These are phyloP conservation scores for Pristionchus pacificus DNA, from an alignment of 1,140 invertebrate species.

Conservation along the genomic window DNA sequence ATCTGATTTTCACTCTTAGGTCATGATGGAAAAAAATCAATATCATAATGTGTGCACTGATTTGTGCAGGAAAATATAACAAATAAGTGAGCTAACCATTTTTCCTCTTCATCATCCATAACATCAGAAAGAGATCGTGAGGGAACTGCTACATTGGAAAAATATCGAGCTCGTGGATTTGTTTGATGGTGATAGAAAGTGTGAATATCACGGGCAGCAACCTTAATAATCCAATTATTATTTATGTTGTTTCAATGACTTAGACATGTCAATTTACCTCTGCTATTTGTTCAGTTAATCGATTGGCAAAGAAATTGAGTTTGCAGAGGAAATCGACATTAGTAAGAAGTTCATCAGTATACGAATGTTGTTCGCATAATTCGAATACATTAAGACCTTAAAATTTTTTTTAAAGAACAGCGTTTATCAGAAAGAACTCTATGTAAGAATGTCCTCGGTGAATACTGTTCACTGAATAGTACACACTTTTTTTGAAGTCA, in stretches of 20 bases:
- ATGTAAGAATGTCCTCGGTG: too few relatives aligned
- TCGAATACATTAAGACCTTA: slow-evolving; percentile 29
- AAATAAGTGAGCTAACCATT: slow-evolving; percentile 5
- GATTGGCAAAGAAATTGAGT: slow-evolving; percentile 33
- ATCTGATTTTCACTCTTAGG: too few relatives aligned
- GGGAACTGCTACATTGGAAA: too few relatives aligned
- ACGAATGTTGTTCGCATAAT: slow-evolving; percentile 36
- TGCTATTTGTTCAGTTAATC: slow-evolving; percentile 36
- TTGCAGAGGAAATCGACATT: slow-evolving; percentile 37
- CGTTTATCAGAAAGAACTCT: slow-evolving; percentile 19
- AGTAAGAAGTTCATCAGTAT: slow-evolving; percentile 25
- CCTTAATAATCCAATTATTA: too few relatives aligned
- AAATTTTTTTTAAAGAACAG: slow-evolving; percentile 8
- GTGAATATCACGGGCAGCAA: slow-evolving; percentile 26
- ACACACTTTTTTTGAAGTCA: slow-evolving; percentile 2
- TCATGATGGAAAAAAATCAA: too few relatives aligned
- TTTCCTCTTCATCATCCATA: slow-evolving; percentile 17
- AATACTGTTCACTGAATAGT: too few relatives aligned
- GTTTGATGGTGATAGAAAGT: slow-evolving; percentile 9
- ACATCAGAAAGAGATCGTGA: slow-evolving; percentile 12
- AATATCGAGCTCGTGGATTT: slow-evolving; percentile 33
- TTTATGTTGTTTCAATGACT: neutral
- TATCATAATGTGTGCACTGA: too few relatives aligned
- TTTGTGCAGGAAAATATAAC: slow-evolving; percentile 9
- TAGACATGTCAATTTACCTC: slow-evolving; percentile 11